Base-by-base conservation (phyloP, 2,113 vertebrate genomes). In the Ceuthmochares aereus region DNA sequence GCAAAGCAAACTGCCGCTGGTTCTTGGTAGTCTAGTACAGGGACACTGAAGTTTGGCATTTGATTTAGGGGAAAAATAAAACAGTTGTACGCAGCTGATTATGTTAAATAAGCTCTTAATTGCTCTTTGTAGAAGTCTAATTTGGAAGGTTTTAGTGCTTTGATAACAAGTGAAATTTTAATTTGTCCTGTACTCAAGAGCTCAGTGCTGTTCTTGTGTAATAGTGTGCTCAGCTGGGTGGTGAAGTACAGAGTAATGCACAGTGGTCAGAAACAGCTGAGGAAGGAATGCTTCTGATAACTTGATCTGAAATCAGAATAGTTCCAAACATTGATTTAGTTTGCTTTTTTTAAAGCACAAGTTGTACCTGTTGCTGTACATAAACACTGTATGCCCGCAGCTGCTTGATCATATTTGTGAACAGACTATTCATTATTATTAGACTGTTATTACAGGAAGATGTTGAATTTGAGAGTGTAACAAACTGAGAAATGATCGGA, bases 1-100 rank as follows among this genome's bases (percentile, higher is more conserved):
- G 95, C 96, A 95, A 96, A 96, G 96, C 96, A 96, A 96, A 96
- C 96, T 96, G 96, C 93, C 86, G 6, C 92, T 97, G 96, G 90
- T 96, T 96, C 95, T 96, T 94, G 95, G 94, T 95, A 96, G 96
- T 92, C 88, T 96, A 96, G 95, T 96, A 93, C 96, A 95, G 95
- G 96, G 95, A 94, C 69, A 81, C 90, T 95, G 0, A 94, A 92
- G 96, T 92, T 90, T 96, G 96, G 68, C 64, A 19, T 88, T 81
- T 89, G 62, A 92, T 93, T 87, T 96, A 79, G 88, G 70, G 16
- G 4, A 29, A 32, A 32, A 60, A 74, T 14, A 55, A 87, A 55
- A 27, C 27, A 87, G 85, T 77, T 91, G 70, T 92, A 81, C 4
- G 23, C 89, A 89, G 91, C 89, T 89, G 80, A 79, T 89, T 85